Evolutionary conservation across 2,888 invertebrate genomes (phyloP).

Genomic region (Drosophila melanocephala): DNA sequence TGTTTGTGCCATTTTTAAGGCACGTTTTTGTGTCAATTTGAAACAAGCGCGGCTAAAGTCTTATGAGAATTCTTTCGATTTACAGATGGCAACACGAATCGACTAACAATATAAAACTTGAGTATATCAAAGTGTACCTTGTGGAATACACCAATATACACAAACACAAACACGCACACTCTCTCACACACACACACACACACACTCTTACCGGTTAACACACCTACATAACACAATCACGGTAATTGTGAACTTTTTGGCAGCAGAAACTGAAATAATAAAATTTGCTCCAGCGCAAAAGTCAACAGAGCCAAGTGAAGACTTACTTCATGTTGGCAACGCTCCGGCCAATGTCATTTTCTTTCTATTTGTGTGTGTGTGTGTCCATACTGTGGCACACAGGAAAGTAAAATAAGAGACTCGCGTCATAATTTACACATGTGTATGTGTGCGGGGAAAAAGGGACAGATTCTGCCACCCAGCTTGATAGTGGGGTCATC

Average conservation of each 20-base stretch:
- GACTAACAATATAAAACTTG: constrained; percentile 51
- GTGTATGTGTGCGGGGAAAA: constrained; percentile 31
- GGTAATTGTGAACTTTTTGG: constrained; percentile 69
- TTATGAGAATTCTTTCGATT: constrained; percentile 53
- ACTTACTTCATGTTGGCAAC: constrained; percentile 69
- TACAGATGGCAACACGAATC: constrained; percentile 41
- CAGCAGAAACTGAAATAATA: constrained; percentile 38
- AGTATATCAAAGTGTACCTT: constrained; percentile 55
- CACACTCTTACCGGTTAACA: constrained; percentile 11
- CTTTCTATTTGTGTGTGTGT: constrained; percentile 8
- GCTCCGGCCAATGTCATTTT: constrained; percentile 51
- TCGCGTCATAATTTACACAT: constrained; percentile 69
- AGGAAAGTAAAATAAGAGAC: constrained; percentile 64
- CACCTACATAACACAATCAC: constrained; percentile 58
- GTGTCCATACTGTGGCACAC: constrained; percentile 52
- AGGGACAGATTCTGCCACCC: neutral
- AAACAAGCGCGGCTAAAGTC: constrained; percentile 15
- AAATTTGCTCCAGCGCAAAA: constrained; percentile 43
- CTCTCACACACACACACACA: constrained; percentile 8
- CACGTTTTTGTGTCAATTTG: constrained; percentile 15
- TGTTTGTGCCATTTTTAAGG: neutral
- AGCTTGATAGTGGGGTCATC: constrained; percentile 48
- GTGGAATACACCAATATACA: constrained; percentile 44
- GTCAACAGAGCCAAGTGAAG: constrained; percentile 65
- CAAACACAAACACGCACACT: constrained; percentile 9